Conservation (phyloP, 1,140 invertebrate species). For the Neodiprion pinetum region DNA sequence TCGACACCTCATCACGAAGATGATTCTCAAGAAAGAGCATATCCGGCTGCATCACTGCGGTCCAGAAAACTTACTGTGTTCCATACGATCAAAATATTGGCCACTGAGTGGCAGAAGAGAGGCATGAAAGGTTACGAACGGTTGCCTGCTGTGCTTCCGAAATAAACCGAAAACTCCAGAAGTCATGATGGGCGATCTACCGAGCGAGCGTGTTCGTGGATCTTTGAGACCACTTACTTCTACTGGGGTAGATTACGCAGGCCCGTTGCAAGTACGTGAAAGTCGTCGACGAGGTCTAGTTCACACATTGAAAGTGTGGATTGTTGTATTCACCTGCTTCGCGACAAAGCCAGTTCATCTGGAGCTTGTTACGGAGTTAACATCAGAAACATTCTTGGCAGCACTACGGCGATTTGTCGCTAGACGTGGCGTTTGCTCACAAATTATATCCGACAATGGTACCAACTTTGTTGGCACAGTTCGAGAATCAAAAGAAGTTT, state of each 20-base stretch:
- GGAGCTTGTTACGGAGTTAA: constrained; percentile 22
- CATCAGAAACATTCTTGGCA: constrained; percentile 23
- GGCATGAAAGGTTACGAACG: constrained; percentile 24
- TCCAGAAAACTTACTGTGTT: constrained; percentile 34
- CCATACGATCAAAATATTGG: constrained; percentile 37
- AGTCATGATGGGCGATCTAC: constrained; percentile 40
- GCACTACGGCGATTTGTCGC: constrained; percentile 23
- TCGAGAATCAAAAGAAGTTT: constrained; percentile 12
- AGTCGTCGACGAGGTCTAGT: constrained; percentile 22
- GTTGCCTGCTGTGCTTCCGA: constrained; percentile 43
- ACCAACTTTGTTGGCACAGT: constrained; percentile 34
- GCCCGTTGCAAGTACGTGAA: constrained; percentile 40
- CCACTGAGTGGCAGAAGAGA: constrained; percentile 32
- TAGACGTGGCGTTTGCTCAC: constrained; percentile 24
- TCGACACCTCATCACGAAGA: constrained; percentile 36
- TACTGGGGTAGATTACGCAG: constrained; percentile 44
- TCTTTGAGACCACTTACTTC: constrained; percentile 37
- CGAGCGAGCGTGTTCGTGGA: constrained; percentile 23
- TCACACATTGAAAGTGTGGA: constrained; percentile 26
- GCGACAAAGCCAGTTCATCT: constrained; percentile 25
- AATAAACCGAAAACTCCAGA: constrained; percentile 22
- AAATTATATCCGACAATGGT: constrained; percentile 34
- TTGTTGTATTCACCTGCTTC: constrained; percentile 28
- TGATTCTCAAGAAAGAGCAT: constrained; percentile 46
- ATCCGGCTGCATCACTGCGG: constrained; percentile 40